A percentile compares a stretch with the other conserved stretches of the same genome.
Conservation (phyloP, 2,113 vertebrate species). For the Calidris pygmaea region DNA sequence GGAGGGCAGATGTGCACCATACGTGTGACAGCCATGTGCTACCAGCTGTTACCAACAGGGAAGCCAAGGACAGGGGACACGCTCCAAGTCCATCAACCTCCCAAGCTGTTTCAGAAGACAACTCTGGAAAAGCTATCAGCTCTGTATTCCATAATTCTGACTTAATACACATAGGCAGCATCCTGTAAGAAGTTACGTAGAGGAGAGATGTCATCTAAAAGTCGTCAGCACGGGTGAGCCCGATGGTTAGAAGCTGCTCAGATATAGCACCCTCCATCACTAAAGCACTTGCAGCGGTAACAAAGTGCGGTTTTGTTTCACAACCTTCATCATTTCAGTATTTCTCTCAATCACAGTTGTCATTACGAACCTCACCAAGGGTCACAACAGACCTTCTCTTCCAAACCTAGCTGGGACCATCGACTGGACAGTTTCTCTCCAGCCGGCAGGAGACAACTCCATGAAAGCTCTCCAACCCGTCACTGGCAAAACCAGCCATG, state of each 20-base stretch:
- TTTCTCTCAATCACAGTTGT: background rate
- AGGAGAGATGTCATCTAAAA: background rate
- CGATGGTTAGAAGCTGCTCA: background rate
- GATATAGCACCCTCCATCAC: background rate
- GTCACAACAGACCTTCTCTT: background rate
- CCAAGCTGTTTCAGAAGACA: background rate
- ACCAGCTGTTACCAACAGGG: background rate
- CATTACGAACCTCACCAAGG: background rate
- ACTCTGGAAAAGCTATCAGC: background rate
- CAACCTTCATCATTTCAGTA: no score
- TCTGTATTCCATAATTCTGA: fast-evolving
- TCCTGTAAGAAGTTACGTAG: background rate
- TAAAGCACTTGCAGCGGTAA: fast-evolving
- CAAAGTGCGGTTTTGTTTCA: background rate
- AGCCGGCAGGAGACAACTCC: background rate
- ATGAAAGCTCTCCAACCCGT: background rate
- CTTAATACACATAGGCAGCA: background rate
- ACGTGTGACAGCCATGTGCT: fast-evolving
- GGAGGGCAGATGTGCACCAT: background rate
- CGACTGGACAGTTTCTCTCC: background rate
- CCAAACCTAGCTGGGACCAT: background rate
- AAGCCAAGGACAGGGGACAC: fast-evolving
- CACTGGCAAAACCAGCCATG: fast-evolving
- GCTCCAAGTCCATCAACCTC: background rate
- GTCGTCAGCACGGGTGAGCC: background rate